Evolutionary conservation across 2,113 vertebrate species (phyloP), one percentile per base, ranked within the genome.

Genomic region (Phaethon lepturus): DNA sequence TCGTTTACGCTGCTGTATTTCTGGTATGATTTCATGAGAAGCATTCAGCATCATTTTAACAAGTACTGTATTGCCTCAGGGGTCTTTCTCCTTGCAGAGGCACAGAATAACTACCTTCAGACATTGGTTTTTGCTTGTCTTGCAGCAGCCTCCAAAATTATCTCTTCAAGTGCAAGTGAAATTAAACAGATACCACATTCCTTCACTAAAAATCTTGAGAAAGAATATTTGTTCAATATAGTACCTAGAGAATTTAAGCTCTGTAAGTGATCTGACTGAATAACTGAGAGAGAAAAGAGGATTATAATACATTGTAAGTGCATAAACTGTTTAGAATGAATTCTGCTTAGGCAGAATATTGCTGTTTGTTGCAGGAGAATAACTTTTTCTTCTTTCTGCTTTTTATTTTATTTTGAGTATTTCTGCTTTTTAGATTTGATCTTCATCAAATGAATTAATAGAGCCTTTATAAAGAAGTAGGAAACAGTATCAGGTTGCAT

Each of bases 31-130:
- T 93, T 96, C 31, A 56, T 49, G 13, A 90, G 47, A 76, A 83
- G 40, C 58, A 26, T 90, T 93, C 56, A 49, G 29, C n/a, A 53
- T 59, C 35, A 59, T 94, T 96, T 95, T 91, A 95, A 73, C 47
- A 89, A 87, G 64, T 72, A 45, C 45, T 60, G 26, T 76, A 11
- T 92, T 63, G 62, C 68, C 56, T 75, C 60, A 87, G 77, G 67
- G 59, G 33, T 79, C 13, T 88, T 89, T 69, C 42, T 95, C 24
- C 67, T 89, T 86, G 77, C 42, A 82, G 31, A 85, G 45, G 17
- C 45, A 53, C 20, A 45, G 20, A 60, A 74, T 88, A 86, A 64
- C 38, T 90, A 35, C n/a, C 72, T 90, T 94, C 49, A 89, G 45
- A 89, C 40, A 49, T 8, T 31, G 38, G 3, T 14, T 89, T 78